Percentiles rank a stretch among this genome's conserved stretches.
These are phyloP conservation scores for Trichopoda pennipes DNA, from an alignment of 2,888 invertebrate genomes.

Conservation along the genomic window DNA sequence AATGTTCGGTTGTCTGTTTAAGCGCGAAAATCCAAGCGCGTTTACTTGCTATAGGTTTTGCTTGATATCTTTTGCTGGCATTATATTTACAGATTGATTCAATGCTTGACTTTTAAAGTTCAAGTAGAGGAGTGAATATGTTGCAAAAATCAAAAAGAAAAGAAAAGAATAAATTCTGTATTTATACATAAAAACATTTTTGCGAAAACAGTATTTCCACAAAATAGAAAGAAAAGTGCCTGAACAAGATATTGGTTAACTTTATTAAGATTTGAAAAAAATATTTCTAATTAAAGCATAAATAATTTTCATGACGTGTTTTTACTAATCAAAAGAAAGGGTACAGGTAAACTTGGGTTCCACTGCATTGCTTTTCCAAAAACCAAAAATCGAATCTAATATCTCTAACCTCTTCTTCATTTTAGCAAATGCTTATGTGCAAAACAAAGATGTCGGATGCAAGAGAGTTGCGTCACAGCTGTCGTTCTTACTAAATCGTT, in stretches of 20 bases:
- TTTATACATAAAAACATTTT: conserved; percentile 23
- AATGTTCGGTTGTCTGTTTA: conserved; percentile 47
- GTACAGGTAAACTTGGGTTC: no score
- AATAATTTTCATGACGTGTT: no score
- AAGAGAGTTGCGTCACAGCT: no score
- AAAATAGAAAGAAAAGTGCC: background rate
- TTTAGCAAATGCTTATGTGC: no score
- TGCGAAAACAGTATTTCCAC: conserved; percentile 18
- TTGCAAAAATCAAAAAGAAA: conserved; percentile 7
- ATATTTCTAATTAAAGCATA: no score
- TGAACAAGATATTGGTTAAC: no score
- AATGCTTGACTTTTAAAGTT: conserved; percentile 62
- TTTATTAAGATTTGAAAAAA: background rate
- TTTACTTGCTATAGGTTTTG: conserved; percentile 5
- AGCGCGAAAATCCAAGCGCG: conserved; percentile 59
- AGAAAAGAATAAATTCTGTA: conserved; percentile 59
- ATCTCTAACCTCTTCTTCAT: no score
- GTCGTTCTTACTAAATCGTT: no score
- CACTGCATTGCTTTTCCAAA: no score
- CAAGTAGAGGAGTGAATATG: conserved; percentile 58
- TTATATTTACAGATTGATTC: conserved; percentile 70
- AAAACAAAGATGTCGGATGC: no score
- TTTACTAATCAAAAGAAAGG: no score
- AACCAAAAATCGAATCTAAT: no score
- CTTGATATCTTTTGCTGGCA: conserved; percentile 12